A percentile compares a stretch with the other conserved stretches of the same genome.
phyloP scores from a whole-genome alignment of 2,797 vertebrate species.

The Schizothorax lantsangensis region DNA sequence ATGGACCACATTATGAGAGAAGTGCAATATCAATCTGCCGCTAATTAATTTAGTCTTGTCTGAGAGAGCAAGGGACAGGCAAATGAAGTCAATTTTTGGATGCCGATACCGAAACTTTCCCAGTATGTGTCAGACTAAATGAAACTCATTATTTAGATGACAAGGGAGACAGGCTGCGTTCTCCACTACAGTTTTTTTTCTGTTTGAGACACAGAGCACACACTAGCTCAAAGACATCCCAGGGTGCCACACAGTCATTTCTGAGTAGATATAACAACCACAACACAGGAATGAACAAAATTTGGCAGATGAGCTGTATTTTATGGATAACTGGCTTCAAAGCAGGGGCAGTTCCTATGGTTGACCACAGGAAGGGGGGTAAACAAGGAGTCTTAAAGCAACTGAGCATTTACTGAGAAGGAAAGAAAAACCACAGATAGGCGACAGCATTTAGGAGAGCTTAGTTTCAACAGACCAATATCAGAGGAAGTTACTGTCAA shows the following conservation, averaged over 20 bases:
- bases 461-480: neutral
- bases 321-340: neutral
- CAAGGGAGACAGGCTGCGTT: neutral
- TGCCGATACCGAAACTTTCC: conserved; percentile 12
- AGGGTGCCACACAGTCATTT: neutral
- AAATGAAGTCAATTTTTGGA: conserved; percentile 47
- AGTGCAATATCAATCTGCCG: conserved; percentile 47
- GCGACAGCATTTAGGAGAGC: neutral
- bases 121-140: conserved; percentile 36
- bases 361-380: neutral
- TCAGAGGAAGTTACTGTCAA: neutral
- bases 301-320: neutral
- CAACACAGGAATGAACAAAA: no score
- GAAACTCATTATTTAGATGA: conserved; percentile 53
- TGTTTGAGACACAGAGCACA: neutral
- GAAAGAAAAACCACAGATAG: neutral
- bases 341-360: neutral
- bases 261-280: neutral
- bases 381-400: neutral
- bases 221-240: neutral
- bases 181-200: neutral
- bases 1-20: conserved; percentile 1
- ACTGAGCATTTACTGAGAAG: neutral
- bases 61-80: conserved; percentile 30
- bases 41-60: conserved; percentile 53